Percentiles rank a stretch among this genome's conserved stretches.
phyloP scores from a whole-genome alignment of 2,797 vertebrate genomes.

The Nyctalus aviator region DNA sequence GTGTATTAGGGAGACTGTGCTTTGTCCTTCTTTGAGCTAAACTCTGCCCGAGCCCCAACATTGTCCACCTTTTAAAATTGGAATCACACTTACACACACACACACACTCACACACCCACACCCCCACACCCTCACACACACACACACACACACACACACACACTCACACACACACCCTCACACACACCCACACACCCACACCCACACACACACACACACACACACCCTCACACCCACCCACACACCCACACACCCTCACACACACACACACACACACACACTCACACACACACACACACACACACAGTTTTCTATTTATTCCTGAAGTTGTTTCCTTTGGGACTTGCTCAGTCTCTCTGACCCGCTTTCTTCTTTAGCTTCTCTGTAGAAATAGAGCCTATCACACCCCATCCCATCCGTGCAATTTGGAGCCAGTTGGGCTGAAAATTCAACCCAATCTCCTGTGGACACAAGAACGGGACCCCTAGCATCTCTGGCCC shows the following conservation, averaged over 20 bases:
- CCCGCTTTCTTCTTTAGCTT: neutral
- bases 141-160: too few species aligned
- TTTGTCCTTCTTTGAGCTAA: neutral
- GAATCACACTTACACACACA: neutral
- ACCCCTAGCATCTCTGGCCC: neutral
- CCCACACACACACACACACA: too few species aligned
- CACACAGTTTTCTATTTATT: neutral
- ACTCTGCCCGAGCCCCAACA: neutral
- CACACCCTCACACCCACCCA: neutral
- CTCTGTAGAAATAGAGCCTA: neutral
- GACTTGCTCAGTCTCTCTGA: neutral
- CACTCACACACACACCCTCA: too few species aligned
- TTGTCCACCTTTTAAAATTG: neutral
- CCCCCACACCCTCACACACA: too few species aligned
- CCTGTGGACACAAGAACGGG: neutral
- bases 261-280: neutral
- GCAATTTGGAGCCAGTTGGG: neutral
- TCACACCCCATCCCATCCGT: neutral
- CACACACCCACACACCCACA: neutral
- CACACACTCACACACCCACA: neutral
- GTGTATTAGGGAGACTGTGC: neutral
- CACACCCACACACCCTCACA: too few species aligned
- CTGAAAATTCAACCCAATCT: neutral
- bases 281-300: too few species aligned
- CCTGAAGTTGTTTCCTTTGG: too few species aligned